Conservation (phyloP, 2,888 invertebrate genomes). For the Agrotis segetum region DNA sequence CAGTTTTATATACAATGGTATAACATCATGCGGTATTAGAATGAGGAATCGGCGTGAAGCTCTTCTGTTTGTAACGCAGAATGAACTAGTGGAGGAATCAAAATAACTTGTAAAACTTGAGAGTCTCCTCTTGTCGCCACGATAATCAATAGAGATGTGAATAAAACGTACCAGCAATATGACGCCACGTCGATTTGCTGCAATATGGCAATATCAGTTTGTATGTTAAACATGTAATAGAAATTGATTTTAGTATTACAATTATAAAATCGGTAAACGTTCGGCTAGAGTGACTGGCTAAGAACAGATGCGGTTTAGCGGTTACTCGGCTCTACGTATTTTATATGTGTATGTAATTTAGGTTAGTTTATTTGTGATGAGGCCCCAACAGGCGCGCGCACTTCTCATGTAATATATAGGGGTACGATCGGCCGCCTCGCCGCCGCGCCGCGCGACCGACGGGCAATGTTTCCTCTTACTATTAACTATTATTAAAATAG, state of each 20-base stretch:
- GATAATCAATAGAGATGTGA: constrained; percentile 56
- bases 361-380: constrained; percentile 75
- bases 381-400: constrained; percentile 65
- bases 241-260: constrained; percentile 69
- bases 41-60: constrained; percentile 31
- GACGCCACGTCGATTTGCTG: constrained; percentile 42
- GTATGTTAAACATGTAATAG: constrained; percentile 60
- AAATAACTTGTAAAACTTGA: constrained; percentile 12
- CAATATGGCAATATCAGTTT: constrained; percentile 61
- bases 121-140: constrained; percentile 39
- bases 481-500: constrained; percentile 85
- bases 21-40: constrained; percentile 59
- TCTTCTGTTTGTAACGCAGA: constrained; percentile 19
- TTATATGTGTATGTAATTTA: constrained; percentile 75
- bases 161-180: constrained; percentile 32
- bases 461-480: constrained; percentile 71
- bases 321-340: constrained; percentile 60
- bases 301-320: constrained; percentile 16
- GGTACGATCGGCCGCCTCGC: constrained; percentile 58
- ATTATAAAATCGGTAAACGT: constrained; percentile 65
- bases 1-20: constrained; percentile 62
- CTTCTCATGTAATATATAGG: constrained; percentile 70
- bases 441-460: constrained; percentile 55
- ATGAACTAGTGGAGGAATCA: constrained; percentile 12
- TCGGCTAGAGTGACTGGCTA: constrained; percentile 48